Conservation (phyloP, 2,113 vertebrate species). For the Amphilophus citrinellus region DNA sequence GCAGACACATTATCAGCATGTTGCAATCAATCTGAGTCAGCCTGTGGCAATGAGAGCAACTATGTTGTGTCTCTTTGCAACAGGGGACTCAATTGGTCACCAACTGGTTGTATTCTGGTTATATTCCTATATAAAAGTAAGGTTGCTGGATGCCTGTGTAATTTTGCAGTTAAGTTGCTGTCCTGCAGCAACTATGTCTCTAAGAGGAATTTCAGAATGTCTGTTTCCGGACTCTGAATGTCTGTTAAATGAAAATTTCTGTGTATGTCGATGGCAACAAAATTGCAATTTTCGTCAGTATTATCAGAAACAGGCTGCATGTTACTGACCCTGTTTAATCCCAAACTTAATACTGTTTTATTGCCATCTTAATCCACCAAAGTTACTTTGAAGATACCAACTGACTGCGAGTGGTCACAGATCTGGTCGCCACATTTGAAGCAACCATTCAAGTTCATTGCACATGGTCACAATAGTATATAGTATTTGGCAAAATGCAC, state of each 20-base stretch:
- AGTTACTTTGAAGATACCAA: neutral
- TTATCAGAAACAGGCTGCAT: neutral
- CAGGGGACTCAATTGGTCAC: fast-evolving
- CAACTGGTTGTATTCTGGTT: neutral
- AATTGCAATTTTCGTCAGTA: neutral
- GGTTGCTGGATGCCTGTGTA: neutral
- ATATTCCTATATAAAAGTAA: neutral
- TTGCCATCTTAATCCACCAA: neutral
- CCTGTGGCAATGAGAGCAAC: neutral
- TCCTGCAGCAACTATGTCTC: neutral
- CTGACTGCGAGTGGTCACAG: no score
- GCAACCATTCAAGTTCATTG: neutral
- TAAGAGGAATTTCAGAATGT: neutral
- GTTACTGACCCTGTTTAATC: fast-evolving
- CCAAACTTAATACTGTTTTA: neutral
- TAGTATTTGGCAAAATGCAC: neutral
- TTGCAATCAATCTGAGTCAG: neutral
- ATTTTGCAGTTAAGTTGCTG: neutral
- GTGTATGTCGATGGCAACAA: neutral
- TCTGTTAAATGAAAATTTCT: neutral
- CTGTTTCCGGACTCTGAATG: neutral
- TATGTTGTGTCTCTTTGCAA: fast-evolving
- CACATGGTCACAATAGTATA: fast-evolving
- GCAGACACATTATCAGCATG: fast-evolving
- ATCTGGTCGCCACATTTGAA: neutral